Percentiles rank a stretch among this genome's conserved stretches.
These are phyloP conservation scores for Pheosia gnoma DNA, from an alignment of 2,888 invertebrate species.

Conservation along the genomic window DNA sequence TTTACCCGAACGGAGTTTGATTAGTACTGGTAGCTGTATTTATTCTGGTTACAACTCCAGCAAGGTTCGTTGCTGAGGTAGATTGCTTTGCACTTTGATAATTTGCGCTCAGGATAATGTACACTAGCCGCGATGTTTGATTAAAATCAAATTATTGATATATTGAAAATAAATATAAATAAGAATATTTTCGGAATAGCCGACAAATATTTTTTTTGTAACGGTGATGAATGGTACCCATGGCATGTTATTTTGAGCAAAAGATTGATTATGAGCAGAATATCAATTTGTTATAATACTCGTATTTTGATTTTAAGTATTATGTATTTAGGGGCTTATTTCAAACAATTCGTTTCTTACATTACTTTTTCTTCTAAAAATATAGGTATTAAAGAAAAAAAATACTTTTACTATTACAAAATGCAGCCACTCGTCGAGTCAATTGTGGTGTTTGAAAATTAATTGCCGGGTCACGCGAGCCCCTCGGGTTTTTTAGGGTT, in stretches of 20 bases:
- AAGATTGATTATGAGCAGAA: too few relatives aligned
- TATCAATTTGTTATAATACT: too few relatives aligned
- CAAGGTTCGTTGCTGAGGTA: neutral
- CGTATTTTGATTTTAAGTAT: too few relatives aligned
- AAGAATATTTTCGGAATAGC: too few relatives aligned
- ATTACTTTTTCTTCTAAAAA: too few relatives aligned
- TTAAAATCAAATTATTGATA: neutral
- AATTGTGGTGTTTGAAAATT: constrained; percentile 53
- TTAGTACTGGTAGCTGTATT: neutral
- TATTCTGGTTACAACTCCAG: constrained; percentile 3
- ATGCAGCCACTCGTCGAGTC: constrained; percentile 27
- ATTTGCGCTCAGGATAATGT: neutral
- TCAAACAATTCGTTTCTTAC: too few relatives aligned
- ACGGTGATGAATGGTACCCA: too few relatives aligned
- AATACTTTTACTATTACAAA: neutral
- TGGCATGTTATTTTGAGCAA: too few relatives aligned
- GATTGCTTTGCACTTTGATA: neutral
- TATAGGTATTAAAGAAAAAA: too few relatives aligned
- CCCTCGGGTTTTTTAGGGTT: constrained; percentile 46
- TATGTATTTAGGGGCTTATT: too few relatives aligned
- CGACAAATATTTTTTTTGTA: too few relatives aligned
- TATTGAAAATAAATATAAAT: neutral
- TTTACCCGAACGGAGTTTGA: constrained; percentile 6
- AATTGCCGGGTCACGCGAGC: constrained; percentile 66
- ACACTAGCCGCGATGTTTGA: neutral